Conservation (phyloP, 1,140 invertebrate species). For the Aphis craccivora region DNA sequence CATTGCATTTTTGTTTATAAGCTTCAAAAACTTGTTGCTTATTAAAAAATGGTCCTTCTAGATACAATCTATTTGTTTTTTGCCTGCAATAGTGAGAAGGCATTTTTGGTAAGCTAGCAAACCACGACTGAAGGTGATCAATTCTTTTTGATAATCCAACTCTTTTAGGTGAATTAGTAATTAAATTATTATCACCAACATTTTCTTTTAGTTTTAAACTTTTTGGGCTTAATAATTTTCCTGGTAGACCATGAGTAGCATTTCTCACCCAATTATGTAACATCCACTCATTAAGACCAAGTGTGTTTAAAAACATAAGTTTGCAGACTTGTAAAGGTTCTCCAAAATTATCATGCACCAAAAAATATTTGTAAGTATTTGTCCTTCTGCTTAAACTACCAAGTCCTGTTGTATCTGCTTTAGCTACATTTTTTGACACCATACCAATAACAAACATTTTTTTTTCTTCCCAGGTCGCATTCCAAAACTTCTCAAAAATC, state of each 20-base stretch:
- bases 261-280: slow-evolving; percentile 57
- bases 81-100: slow-evolving; percentile 40
- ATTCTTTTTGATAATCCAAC: no score
- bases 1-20: slow-evolving; percentile 28
- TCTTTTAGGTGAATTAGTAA: no score
- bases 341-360: not conserved
- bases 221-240: not conserved
- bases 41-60: not conserved
- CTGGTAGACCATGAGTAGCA: not conserved
- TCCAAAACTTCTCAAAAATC: not conserved
- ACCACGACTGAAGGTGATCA: not conserved
- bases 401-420: not conserved
- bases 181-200: no score
- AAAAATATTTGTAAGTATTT: not conserved
- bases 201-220: not conserved
- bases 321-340: slow-evolving; percentile 55
- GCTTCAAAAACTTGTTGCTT: not conserved
- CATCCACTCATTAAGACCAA: slow-evolving; percentile 59
- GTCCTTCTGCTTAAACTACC: not conserved
- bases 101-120: slow-evolving; percentile 7
- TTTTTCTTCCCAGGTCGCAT: no score
- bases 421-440: not conserved
- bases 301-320: slow-evolving; percentile 59
- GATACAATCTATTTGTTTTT: not conserved
- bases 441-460: not conserved